Evolutionary conservation across 1,140 invertebrate genomes (phyloP), one percentile per base, ranked within the genome.

Genomic region (Lithobius niger): DNA sequence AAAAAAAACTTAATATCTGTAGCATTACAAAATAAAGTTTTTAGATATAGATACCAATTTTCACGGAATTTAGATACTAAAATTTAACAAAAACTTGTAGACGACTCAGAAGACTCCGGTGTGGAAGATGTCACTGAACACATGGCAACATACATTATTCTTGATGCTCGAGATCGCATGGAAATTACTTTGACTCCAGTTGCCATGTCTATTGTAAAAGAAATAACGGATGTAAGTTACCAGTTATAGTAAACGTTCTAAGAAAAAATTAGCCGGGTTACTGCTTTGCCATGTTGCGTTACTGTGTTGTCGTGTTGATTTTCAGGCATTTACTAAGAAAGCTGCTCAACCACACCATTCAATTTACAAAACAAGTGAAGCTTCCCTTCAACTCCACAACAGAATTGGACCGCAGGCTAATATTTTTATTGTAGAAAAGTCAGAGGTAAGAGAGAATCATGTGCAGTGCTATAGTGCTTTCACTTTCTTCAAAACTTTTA

Each of bases 171-270:
- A 54, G 80, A 86, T 49, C 69, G 75, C 27, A 67, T 88, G 2
- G 79, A 83, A 61, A 61, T 87, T 2, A 85, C 83, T 2, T 52
- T 86, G n/a, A 84, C 82, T 1, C 80, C 74, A 28, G 72, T 74
- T 10, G 74, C 76, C 2, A 69, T 82, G 21, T 71, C 74, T 61
- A 75, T 79, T 1, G 61, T 85, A 3, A 76, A 77, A 43, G 77
- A 81, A 55, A 68, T 88, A 1, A 62, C 75, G 1, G 59, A 67
- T 59, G 63, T 64, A 54, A 47, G 50, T 56, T 31, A 13, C 6
- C 31, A 36, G n/a, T 36, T 10, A 36, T 10, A 36, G n/a, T 6
- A 36, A 36, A 36, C n/a, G 6, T 36, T 36, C 6, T 36, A 36
- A 36, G n/a, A 36, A 10, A 36, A 36, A 36, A 36, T 36, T 36